phyloP scores from a whole-genome alignment of 2,888 invertebrate genomes.

The Drosophila tanythrix region DNA sequence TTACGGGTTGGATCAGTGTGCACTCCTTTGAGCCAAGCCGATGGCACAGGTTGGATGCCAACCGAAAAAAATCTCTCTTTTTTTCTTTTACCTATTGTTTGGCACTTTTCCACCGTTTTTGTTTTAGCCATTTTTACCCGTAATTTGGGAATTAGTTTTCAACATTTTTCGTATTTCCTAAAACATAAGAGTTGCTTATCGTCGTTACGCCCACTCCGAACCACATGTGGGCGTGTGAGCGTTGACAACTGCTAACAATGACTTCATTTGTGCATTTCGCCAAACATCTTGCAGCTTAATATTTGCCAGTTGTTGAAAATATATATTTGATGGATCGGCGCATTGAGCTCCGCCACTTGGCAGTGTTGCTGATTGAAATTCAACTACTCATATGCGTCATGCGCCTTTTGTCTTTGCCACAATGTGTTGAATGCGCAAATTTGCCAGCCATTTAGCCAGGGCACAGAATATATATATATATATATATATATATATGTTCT shows the following conservation, averaged over 20 bases:
- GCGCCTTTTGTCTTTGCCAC: conserved; percentile 63
- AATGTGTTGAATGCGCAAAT: conserved; percentile 73
- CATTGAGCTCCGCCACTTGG: conserved; percentile 51
- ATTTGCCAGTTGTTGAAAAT: conserved; percentile 46
- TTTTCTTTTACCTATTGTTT: conserved; percentile 26
- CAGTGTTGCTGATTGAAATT: conserved; percentile 50
- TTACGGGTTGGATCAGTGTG: conserved; percentile 79
- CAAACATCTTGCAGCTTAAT: conserved; percentile 61
- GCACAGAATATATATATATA: background rate
- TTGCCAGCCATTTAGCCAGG: conserved; percentile 52
- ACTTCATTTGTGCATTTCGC: conserved; percentile 70
- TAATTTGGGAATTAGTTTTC: conserved; percentile 75
- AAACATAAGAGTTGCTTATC: conserved; percentile 33
- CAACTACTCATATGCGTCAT: conserved; percentile 36
- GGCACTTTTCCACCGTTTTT: conserved; percentile 44
- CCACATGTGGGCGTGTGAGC: conserved; percentile 56
- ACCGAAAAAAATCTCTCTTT: conserved; percentile 21
- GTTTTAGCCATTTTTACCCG: conserved; percentile 70
- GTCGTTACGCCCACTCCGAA: conserved; percentile 22
- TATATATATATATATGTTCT: background rate
- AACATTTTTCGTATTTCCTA: conserved; percentile 51
- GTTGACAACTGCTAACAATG: conserved; percentile 79
- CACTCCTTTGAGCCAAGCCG: conserved; percentile 69
- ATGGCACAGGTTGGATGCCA: conserved; percentile 39
- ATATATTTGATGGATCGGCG: conserved; percentile 44